Conservation (phyloP, 2,797 vertebrate species). For the Bradypodion ventrale region DNA sequence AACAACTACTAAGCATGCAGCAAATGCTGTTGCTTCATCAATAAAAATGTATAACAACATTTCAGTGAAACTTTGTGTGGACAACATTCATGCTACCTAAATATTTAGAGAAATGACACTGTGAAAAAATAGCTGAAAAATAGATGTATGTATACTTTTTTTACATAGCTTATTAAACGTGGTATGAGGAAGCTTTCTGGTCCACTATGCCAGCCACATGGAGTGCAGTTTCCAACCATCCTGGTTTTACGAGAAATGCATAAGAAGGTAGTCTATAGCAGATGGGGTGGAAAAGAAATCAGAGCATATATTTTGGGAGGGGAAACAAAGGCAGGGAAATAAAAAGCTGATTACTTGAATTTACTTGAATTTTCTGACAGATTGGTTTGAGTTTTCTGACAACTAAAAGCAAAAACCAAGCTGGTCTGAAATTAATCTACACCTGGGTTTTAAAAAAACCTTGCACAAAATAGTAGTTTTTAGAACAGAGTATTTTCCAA, state of each 20-base stretch:
- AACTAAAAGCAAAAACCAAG: conserved; percentile 59
- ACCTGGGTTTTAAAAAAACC: conserved; percentile 62
- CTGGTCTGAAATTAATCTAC: conserved; percentile 61
- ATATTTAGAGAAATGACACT: conserved; percentile 91
- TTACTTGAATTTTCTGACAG: conserved; percentile 78
- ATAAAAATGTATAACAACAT: conserved; percentile 72
- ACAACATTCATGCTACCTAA: conserved; percentile 81
- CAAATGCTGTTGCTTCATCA: conserved; percentile 73
- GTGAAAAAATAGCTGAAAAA: conserved; percentile 87
- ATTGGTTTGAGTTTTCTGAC: too few species aligned
- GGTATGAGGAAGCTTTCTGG: conserved; percentile 69
- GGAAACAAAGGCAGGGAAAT: conserved; percentile 76
- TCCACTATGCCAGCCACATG: conserved; percentile 70
- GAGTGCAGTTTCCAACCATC: conserved; percentile 56
- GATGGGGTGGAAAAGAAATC: conserved; percentile 69
- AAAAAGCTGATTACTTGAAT: conserved; percentile 79
- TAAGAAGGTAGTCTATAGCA: conserved; percentile 62
- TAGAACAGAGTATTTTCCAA: conserved; percentile 40
- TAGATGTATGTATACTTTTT: conserved; percentile 81
- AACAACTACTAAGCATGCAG: conserved; percentile 78
- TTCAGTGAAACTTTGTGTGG: conserved; percentile 79
- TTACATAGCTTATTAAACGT: conserved; percentile 74
- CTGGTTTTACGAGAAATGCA: conserved; percentile 69
- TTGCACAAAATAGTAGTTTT: conserved; percentile 60
- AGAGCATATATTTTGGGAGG: conserved; percentile 72